Percentiles rank a stretch among this genome's conserved stretches.
Evolutionary conservation across 2,113 vertebrate genomes (phyloP).

Genomic region (Clarias macrocephalus): DNA sequence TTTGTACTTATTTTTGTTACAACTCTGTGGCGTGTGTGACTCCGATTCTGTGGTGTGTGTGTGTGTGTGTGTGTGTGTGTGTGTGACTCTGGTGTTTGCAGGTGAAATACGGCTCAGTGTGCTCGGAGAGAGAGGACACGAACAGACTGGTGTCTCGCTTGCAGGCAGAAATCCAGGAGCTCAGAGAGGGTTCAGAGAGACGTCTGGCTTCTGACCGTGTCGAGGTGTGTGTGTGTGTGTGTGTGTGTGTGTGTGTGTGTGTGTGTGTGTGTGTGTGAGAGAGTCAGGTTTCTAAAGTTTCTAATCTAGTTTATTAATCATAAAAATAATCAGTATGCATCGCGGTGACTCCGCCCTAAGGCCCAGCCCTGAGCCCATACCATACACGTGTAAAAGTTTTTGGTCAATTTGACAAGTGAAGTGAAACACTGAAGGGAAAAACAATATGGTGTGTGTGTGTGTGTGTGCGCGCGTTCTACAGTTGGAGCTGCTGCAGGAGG

Average conservation of each 20-base stretch:
- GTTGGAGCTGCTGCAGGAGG: constrained; percentile 89
- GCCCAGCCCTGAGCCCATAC: too few relatives aligned
- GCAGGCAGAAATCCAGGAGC: constrained; percentile 76
- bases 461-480: constrained; percentile 55
- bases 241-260: constrained; percentile 69
- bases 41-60: too few relatives aligned
- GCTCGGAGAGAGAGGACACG: constrained; percentile 78
- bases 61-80: not conserved
- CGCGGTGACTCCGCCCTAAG: too few relatives aligned
- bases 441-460: not conserved
- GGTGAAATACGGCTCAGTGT: constrained; percentile 78
- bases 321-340: too few relatives aligned
- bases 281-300: too few relatives aligned
- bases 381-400: too few relatives aligned
- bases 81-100: constrained; percentile 54
- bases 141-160: constrained; percentile 69
- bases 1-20: too few relatives aligned
- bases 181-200: constrained; percentile 79
- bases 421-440: not conserved
- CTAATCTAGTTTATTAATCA: too few relatives aligned
- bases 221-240: constrained; percentile 73
- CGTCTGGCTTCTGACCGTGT: constrained; percentile 80
- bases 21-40: too few relatives aligned
- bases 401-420: too few relatives aligned
- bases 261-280: not conserved